Percentiles rank a stretch among this genome's conserved stretches.
These are phyloP conservation scores for human DNA, from an alignment of 2,113 vertebrate genomes.

Conservation along the genomic window DNA sequence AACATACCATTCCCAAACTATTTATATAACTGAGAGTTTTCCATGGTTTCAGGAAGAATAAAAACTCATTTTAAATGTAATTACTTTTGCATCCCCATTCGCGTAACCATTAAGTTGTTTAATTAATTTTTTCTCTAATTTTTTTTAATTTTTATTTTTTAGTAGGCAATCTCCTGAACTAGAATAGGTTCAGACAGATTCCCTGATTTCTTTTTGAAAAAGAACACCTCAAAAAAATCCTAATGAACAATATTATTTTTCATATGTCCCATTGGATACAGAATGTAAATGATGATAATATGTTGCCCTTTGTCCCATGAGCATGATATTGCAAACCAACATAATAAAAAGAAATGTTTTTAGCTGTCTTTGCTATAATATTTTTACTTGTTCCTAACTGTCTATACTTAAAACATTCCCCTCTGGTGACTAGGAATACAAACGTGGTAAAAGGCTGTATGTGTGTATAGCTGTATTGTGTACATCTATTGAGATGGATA, in stretches of 20 bases:
- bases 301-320: background rate
- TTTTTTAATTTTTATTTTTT: background rate
- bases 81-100: constrained; percentile 49
- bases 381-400: background rate
- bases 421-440: background rate
- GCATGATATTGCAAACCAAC: background rate
- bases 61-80: constrained; percentile 59
- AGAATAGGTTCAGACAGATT: background rate
- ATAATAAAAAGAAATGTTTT: background rate
- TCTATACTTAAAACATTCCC: background rate
- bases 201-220: background rate
- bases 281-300: constrained; percentile 2
- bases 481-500: background rate
- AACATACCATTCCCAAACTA: background rate
- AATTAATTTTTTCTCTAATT: constrained; percentile 12
- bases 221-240: background rate
- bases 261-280: constrained; percentile 1
- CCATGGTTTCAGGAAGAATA: background rate
- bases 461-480: background rate
- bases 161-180: background rate
- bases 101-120: constrained; percentile 7
- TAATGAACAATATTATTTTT: constrained; percentile 9
- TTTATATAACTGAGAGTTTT: constrained; percentile 32
- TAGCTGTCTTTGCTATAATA: background rate
- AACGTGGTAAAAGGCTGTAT: background rate